phyloP scores from a whole-genome alignment of 1,140 invertebrate species.

The Neodiprion fabricii region DNA sequence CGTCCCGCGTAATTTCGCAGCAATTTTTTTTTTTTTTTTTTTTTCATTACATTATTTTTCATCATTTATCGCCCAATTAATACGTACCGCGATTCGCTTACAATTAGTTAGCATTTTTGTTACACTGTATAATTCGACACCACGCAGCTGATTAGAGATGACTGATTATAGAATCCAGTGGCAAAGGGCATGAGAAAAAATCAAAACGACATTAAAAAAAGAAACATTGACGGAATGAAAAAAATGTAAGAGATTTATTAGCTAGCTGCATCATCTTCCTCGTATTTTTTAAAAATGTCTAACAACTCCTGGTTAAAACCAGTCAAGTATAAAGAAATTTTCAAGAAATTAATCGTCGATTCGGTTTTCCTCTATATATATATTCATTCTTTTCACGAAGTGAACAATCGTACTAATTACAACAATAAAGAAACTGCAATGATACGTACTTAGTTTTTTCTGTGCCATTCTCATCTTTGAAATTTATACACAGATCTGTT shows the following conservation, averaged over 20 bases:
- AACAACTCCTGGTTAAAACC: too few species aligned
- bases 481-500: too few species aligned
- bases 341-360: neutral
- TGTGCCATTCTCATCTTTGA: too few species aligned
- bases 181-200: neutral
- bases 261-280: conserved; percentile 7
- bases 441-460: too few species aligned
- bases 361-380: neutral
- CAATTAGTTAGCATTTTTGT: too few species aligned
- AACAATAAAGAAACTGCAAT: too few species aligned
- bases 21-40: neutral
- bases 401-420: too few species aligned
- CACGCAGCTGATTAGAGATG: too few species aligned
- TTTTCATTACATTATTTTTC: neutral
- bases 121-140: too few species aligned
- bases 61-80: neutral
- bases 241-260: neutral
- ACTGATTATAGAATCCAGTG: too few species aligned
- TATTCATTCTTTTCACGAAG: neutral
- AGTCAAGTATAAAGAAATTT: neutral
- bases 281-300: neutral
- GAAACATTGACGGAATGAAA: conserved; percentile 1
- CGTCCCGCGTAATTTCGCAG: neutral
- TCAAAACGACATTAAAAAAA: neutral
- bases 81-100: too few species aligned